Base-by-base conservation (phyloP, 2,113 vertebrate species). In the Cebus imitator region DNA sequence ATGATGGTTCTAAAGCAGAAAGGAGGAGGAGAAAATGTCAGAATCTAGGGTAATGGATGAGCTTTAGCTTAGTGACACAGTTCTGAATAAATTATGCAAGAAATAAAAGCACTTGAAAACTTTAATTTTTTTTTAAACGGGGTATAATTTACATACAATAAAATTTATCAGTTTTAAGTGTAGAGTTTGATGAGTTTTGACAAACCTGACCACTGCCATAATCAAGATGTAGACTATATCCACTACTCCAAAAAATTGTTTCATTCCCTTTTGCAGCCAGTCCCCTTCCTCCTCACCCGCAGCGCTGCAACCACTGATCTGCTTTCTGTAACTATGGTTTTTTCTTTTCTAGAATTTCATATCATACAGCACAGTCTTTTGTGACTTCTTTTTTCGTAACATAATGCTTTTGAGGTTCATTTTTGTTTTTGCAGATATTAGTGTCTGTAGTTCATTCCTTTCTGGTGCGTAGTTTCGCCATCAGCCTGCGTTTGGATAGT, bases 61-160 rank as follows among this genome's bases (percentile, higher is more conserved):
- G 3, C 35, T 80, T 12, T 45, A 76, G 43, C 81, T 30, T 70
- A 83, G 68, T 78, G 52, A 82, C 10, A 23, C 30, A 55, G 14
- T 89, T 89, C 58, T 90, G 68, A 92, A 45, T 75, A 80, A 87
- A 48, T 96, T 55, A 80, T 81, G 48, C 55, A 43, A 89, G 66
- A 97, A 89, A 27, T 68, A 61, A 91, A 92, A 82, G 35, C 57
- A 27, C 58, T 91, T 78, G 70, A 91, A 78, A 95, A 20, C 18
- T 68, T 78, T 66, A 78, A 55, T 21, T 50, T 64, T 75, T 75
- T 68, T 95, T 55, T 30, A 58, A 37, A 35, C 50, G 30, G 23
- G 18, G 20, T 70, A 30, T 94, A 72, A 84, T 88, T 88, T 94
- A 79, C 32, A 30, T 64, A n/a, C n/a, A 73, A 7, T 83, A 94